Evolutionary conservation across 1,140 invertebrate species (phyloP), one percentile per base, ranked within the genome.

Genomic region (Caenorhabditis elegans): DNA sequence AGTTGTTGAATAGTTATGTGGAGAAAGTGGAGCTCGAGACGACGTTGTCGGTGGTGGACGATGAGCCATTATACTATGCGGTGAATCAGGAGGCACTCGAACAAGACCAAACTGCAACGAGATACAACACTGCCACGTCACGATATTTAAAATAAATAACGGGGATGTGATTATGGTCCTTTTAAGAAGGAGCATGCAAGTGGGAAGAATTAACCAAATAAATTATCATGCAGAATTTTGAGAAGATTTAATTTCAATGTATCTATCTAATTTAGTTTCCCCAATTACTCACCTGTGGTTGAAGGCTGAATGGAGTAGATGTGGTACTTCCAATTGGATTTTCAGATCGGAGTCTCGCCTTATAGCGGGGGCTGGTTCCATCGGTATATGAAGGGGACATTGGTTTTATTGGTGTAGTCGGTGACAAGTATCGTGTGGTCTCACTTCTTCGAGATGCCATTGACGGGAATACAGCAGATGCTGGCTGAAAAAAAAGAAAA

Each of bases 21-120:
- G 60, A 19, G 60, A 39, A 2, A 70, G n/a, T 10, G 60, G 60
- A 22, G 34, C 31, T 11, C 60, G 60, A 43, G 34, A 11, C 15
- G 51, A 3, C 39, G 60, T 22, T 19, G 60, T 0, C 39, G 60
- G 5, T 19, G 60, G 34, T 22, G 39, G 31, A 17, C 34, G 31
- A 22, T 70, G 60, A 43, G 60, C 60, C 31, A 70, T 70, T 3
- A 70, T 34, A n/a, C 36, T 15, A 22, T 70, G 60, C 22, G 60
- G 60, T 17, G 60, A 70, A 70, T 39, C 31, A 6, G 26, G 6
- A 43, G 60, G 60, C 31, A 70, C 60, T 22, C 60, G 60, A 39
- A 70, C 60, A 70, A 70, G 60, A 22, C 60, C 60, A 70, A 70
- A 70, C 60, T 70, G 60, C 60, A 70, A 70, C 60, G 60, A 70